Conservation (phyloP, 2,797 vertebrate genomes). For the Lacerta bilineata region DNA sequence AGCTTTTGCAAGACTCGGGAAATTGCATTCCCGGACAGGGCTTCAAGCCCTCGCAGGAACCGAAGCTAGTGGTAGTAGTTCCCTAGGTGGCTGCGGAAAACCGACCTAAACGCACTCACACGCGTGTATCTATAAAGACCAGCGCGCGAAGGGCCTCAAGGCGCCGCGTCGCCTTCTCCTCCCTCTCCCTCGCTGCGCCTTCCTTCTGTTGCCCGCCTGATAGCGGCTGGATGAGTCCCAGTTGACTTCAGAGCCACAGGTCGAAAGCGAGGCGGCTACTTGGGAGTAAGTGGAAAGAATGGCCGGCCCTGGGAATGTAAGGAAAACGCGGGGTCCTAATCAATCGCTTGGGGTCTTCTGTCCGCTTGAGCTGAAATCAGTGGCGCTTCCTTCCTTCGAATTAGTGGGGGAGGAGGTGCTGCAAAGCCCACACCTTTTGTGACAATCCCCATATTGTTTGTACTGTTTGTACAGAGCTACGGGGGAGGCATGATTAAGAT, state of each 20-base stretch:
- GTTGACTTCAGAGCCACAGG: neutral
- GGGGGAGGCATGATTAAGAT: too few relatives aligned
- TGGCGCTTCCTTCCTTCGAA: neutral
- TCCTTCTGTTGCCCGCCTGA: neutral
- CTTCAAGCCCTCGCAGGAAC: neutral
- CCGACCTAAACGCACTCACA: too few relatives aligned
- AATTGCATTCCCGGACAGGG: too few relatives aligned
- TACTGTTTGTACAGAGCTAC: too few relatives aligned
- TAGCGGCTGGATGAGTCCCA: too few relatives aligned
- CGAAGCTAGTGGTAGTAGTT: neutral
- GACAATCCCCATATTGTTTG: neutral
- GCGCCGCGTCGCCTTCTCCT: too few relatives aligned
- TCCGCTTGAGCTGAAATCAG: neutral
- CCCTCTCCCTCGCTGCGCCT: too few relatives aligned
- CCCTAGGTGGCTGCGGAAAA: too few relatives aligned
- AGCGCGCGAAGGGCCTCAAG: too few relatives aligned
- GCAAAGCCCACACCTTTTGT: neutral
- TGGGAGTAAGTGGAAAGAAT: neutral
- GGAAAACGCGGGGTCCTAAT: neutral
- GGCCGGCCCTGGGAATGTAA: too few relatives aligned
- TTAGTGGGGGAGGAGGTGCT: neutral
- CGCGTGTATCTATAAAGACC: too few relatives aligned
- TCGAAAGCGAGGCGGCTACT: neutral
- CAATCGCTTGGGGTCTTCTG: neutral
- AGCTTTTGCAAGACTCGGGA: neutral